Evolutionary conservation across 2,888 invertebrate genomes (phyloP), one percentile per base, ranked within the genome.

Genomic region (Drosophila pseudotalamancana): DNA sequence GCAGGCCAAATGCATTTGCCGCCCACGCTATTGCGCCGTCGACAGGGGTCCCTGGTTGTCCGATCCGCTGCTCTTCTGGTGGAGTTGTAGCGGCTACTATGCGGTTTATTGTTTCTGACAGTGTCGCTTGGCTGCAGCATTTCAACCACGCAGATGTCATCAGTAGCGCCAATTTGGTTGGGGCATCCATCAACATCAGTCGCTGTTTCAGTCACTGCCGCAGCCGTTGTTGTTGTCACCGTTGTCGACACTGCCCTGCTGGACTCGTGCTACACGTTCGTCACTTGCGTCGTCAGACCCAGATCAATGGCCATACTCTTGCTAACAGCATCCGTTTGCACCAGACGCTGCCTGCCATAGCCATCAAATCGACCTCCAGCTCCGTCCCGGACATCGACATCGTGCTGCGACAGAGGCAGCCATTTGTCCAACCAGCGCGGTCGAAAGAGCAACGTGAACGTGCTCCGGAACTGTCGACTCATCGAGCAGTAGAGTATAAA

Each of bases 401-500:
- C 91, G 21, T 90, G 88, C 72, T 90, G 91, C 2, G 90, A 89
- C 11, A 92, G 82, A 25, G 91, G 91, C 70, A 91, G 54, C 92
- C 91, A 92, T 72, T 87, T 88, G 74, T 92, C 92, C 34, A 94
- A 79, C 74, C 94, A 91, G 67, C 94, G 92, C 66, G 95, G 95
- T 46, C 94, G 92, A 88, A 98, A 97, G 48, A 97, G 93, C 72
- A 95, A 92, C 34, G 94, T 94, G 89, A 96, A 96, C 3, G 96
- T 96, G 70, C 93, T 93, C 9, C 98, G 94, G 91, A 98, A 98
- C 92, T 98, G 98, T 18, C 96, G 93, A 76, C 97, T 97, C 98
- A 98, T 98, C 78, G 96, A 95, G 92, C 97, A 98, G 92, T 98
- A 98, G 54, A 98, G 93, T 72, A 98, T 96, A 92, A 98, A 98